Conservation (phyloP, 2,888 invertebrate genomes). For the Conus canariensis region DNA sequence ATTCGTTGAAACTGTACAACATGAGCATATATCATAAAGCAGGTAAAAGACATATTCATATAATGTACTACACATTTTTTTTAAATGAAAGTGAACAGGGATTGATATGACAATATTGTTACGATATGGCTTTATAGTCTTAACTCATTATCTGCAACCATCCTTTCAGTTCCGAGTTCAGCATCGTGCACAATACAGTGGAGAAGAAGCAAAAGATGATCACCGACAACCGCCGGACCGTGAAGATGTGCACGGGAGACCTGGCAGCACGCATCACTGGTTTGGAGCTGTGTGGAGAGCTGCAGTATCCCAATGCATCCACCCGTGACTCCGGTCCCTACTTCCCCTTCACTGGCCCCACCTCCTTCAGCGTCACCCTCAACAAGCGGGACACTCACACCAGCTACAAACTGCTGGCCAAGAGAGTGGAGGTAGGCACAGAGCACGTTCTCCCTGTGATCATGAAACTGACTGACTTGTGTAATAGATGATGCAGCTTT, state of each 20-base stretch:
- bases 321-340: slow-evolving; percentile 76
- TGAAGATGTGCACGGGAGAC: slow-evolving; percentile 75
- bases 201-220: slow-evolving; percentile 85
- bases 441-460: background rate
- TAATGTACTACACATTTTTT: no score
- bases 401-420: slow-evolving; percentile 72
- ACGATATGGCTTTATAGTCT: no score
- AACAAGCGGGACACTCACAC: slow-evolving; percentile 71
- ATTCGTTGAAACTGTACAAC: no score
- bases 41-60: no score
- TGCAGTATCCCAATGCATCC: slow-evolving; percentile 84
- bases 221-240: slow-evolving; percentile 82
- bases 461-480: background rate
- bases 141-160: background rate
- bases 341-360: slow-evolving; percentile 73
- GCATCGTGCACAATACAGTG: slow-evolving; percentile 76
- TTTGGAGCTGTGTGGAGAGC: slow-evolving; percentile 90
- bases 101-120: no score
- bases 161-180: slow-evolving; percentile 68
- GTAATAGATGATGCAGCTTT: background rate
- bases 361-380: slow-evolving; percentile 59
- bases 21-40: no score
- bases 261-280: slow-evolving; percentile 87
- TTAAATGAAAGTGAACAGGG: no score
- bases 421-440: slow-evolving; percentile 60